Base-by-base conservation (phyloP, 2,888 invertebrate species). In the Hemaris fuciformis region DNA sequence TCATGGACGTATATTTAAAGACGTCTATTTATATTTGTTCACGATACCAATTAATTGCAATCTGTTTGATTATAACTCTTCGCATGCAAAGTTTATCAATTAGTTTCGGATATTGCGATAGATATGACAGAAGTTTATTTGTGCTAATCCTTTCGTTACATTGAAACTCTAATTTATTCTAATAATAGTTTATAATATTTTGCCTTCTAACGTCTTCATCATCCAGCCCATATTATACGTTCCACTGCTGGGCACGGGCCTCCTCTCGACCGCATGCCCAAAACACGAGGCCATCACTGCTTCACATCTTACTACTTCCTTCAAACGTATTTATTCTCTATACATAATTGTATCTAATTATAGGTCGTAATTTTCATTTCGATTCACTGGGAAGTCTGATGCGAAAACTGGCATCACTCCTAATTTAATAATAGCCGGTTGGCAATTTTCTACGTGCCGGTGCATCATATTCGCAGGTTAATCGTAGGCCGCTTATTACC, bases 381-480 rank as follows among this genome's bases (percentile, higher is more conserved):
- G 38, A 38, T 38, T n/a, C n/a, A 13, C 38, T n/a, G 13, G 4
- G 4, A 38, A n/a, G 13, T 38, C 38, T 38, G 27, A 2, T 27
- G 27, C 8, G 3, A 25, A 25, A 22, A 46, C n/a, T 15, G 27
- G 25, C 15, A 48, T 27, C 25, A 31, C 1, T 31, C 4, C 8
- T 53, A 31, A 53, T 53, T 10, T 53, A 8, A 53, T 31, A 13
- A 18, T 10, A n/a, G n/a, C n/a, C n/a, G n/a, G 6, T 27, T 25
- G 27, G 27, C 71, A 81, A 82, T 82, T 82, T 79, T 75, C 73
- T 80, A 77, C 80, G 81, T 84, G 81, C 74, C 69, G 10, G 74
- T 75, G 71, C 75, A 73, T 81, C 76, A 83, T 82, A 81, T 80
- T 83, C 77, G 70, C 75, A 69, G 78, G 84, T 80, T 84, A 83